A percentile compares a stretch with the other conserved stretches of the same genome.
Conservation (phyloP, 2,888 invertebrate genomes). For the Tinea semifulvella region DNA sequence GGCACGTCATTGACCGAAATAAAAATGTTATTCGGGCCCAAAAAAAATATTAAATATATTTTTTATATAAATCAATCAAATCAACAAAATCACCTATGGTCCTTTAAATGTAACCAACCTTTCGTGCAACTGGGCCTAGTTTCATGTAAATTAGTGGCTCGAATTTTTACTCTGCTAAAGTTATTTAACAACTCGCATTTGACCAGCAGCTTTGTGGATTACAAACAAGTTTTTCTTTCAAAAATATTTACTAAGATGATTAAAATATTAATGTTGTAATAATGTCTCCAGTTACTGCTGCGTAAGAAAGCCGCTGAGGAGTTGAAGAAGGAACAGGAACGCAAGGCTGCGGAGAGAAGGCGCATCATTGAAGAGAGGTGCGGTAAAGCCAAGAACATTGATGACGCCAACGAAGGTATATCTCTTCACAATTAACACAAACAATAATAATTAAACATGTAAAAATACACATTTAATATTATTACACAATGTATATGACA, state of each 20-base stretch:
- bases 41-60: too few relatives aligned
- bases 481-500: neutral
- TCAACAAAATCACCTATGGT: too few relatives aligned
- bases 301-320: constrained; percentile 99
- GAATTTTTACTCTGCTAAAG: too few relatives aligned
- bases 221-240: too few relatives aligned
- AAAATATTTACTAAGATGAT: neutral
- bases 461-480: constrained; percentile 1
- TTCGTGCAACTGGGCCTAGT: too few relatives aligned
- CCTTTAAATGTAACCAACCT: too few relatives aligned
- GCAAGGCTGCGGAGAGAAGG: constrained; percentile 97
- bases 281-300: constrained; percentile 84
- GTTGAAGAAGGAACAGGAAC: constrained; percentile 98
- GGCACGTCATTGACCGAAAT: too few relatives aligned
- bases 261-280: constrained; percentile 15
- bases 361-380: constrained; percentile 96
- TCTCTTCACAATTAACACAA: neutral
- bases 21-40: too few relatives aligned
- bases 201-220: too few relatives aligned
- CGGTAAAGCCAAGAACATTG: constrained; percentile 89
- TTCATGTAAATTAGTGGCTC: too few relatives aligned
- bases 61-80: too few relatives aligned
- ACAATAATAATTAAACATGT: neutral
- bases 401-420: constrained; percentile 94
- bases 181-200: too few relatives aligned